phyloP scores from a whole-genome alignment of 2,888 invertebrate genomes.

The Oscheius sp. region DNA sequence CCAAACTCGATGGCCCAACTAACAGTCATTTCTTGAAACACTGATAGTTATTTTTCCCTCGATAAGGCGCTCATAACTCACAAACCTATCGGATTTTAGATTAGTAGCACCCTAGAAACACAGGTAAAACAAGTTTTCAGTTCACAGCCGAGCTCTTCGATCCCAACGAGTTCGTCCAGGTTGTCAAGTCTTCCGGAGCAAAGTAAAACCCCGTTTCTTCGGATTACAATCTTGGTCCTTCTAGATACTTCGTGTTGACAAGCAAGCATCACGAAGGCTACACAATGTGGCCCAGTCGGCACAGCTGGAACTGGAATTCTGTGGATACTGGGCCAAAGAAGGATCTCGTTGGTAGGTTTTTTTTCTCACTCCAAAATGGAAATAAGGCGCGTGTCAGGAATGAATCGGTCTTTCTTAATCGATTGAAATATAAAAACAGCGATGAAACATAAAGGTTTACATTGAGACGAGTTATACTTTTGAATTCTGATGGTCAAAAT shows the following conservation, averaged over 20 bases:
- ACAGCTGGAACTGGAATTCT: slow-evolving; percentile 77
- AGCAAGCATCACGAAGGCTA: slow-evolving; percentile 77
- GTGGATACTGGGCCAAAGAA: slow-evolving; percentile 76
- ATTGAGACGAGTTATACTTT: no score
- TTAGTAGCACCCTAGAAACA: slow-evolving; percentile 1
- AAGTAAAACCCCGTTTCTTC: slow-evolving; percentile 77
- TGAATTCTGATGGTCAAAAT: no score
- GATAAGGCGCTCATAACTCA: no score
- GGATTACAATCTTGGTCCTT: background rate
- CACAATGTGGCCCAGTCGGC: slow-evolving; percentile 76
- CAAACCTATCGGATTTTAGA: background rate
- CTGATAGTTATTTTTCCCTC: no score
- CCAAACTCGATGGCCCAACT: no score
- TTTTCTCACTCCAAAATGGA: no score
- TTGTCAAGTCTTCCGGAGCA: slow-evolving; percentile 87
- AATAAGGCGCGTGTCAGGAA: no score
- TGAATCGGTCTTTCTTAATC: no score
- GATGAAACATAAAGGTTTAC: no score
- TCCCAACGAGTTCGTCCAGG: slow-evolving; percentile 85
- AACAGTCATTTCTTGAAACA: no score
- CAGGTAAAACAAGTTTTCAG: slow-evolving; percentile 72
- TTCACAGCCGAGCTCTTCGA: slow-evolving; percentile 92
- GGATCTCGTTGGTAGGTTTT: slow-evolving; percentile 75
- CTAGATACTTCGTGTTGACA: slow-evolving; percentile 76
- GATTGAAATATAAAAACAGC: no score